Evolutionary conservation across 2,888 invertebrate species (phyloP), one percentile per base, ranked within the genome.

Genomic region (Chrysolina oricalcia): DNA sequence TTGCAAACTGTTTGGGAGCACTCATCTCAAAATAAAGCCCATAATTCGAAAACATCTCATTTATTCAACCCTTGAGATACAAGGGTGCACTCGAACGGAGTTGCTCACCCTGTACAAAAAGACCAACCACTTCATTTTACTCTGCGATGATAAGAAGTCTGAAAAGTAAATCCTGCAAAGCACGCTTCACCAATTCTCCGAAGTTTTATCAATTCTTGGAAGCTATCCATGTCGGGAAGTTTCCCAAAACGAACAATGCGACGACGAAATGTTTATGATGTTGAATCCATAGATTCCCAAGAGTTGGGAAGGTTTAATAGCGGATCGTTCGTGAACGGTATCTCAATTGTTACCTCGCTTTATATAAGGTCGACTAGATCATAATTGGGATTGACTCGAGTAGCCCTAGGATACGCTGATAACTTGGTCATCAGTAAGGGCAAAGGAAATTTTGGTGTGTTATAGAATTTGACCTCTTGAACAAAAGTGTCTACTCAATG

Each of bases 191-290:
- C 17, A 15, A 53, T 11, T 53, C 21, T 11, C 1, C 11, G 53
- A 53, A 53, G 53, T 21, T 53, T 53, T 21, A 53, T 53, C 53
- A 53, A 23, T 53, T 53, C 53, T 21, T 53, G 53, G 53, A 53
- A 11, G 53, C 11, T 15, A 21, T 21, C 53, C 53, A 53, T 21
- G 53, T 53, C 53, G 11, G 53, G 13, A 53, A 53, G 53, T 53
- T 53, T 19, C 15, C 0, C 5, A 53, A 53, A 53, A 53, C 53
- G 53, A 53, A 53, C 11, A 53, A 53, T 23, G 53, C 53, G 21
- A 53, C 8, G 11, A 21, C 11, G 53, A 21, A 53, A 53, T 53
- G 53, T 53, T 53, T 53, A 53, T 21, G 53, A 53, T 15, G 53
- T 21, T 10, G 21, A 53, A 53, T 53, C 19, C 19, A 13, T 13